Evolutionary conservation across 2,888 invertebrate genomes (phyloP).

Genomic region (Selenia dentaria): DNA sequence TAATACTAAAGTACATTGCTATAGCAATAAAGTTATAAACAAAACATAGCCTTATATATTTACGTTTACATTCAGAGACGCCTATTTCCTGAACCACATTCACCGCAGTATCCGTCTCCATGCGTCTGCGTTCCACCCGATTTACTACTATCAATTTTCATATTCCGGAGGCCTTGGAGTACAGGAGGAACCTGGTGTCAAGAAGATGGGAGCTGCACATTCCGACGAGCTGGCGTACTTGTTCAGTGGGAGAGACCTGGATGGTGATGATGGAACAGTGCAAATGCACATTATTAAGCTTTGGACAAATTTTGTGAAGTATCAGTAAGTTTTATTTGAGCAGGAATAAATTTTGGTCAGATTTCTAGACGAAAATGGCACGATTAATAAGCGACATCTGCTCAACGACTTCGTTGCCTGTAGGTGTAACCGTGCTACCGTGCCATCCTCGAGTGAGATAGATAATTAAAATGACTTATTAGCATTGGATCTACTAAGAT

Average conservation of each 20-base stretch:
- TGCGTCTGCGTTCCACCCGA: constrained; percentile 43
- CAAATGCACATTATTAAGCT: constrained; percentile 53
- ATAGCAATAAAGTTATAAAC: too few species aligned
- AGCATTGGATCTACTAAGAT: too few species aligned
- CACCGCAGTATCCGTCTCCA: constrained; percentile 61
- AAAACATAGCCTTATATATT: too few species aligned
- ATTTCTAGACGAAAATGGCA: too few species aligned
- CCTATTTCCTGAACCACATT: constrained; percentile 66
- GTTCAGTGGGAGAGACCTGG: constrained; percentile 50
- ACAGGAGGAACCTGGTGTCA: constrained; percentile 47
- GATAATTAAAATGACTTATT: too few species aligned
- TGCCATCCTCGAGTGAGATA: too few species aligned
- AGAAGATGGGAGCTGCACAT: constrained; percentile 67
- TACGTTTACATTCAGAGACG: constrained; percentile 58
- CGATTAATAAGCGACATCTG: too few species aligned
- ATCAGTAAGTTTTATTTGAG: constrained; percentile 58
- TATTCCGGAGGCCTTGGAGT: constrained; percentile 57
- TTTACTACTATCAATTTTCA: constrained; percentile 72
- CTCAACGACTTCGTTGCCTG: too few species aligned
- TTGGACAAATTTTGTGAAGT: constrained; percentile 72
- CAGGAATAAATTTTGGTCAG: too few species aligned
- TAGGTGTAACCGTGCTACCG: too few species aligned
- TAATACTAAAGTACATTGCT: too few species aligned
- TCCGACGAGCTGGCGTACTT: constrained; percentile 71
- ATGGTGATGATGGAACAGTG: constrained; percentile 56